These are phyloP conservation scores for Hybos culiciformis DNA, from an alignment of 2,888 invertebrate species.

Conservation along the genomic window DNA sequence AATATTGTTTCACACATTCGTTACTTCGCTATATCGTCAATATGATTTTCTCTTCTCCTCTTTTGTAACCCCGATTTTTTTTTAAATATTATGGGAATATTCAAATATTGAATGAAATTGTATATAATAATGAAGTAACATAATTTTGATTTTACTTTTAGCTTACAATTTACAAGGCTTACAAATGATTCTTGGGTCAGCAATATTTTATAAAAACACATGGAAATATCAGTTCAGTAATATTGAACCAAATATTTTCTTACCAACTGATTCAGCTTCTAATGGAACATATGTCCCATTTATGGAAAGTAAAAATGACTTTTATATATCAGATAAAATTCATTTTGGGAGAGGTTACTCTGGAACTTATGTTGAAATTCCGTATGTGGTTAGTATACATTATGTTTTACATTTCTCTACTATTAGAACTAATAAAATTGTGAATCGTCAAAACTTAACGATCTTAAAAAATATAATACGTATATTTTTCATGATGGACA, in stretches of 20 bases:
- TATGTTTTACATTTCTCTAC: not conserved
- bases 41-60: too few species aligned
- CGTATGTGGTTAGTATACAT: not conserved
- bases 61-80: too few species aligned
- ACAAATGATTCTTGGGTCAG: slow-evolving; percentile 15
- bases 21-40: too few species aligned
- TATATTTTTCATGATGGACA: too few species aligned
- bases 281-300: slow-evolving; percentile 36
- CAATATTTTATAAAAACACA: slow-evolving; percentile 19
- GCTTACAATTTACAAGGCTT: slow-evolving; percentile 10
- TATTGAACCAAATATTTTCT: slow-evolving; percentile 21
- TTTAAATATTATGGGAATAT: too few species aligned
- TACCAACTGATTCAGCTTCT: slow-evolving; percentile 44
- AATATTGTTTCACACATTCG: too few species aligned
- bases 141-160: slow-evolving; percentile 1
- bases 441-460: too few species aligned
- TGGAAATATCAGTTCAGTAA: slow-evolving; percentile 17
- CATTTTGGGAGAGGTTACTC: too few species aligned
- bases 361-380: not conserved
- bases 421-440: not conserved
- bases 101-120: too few species aligned
- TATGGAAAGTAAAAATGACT: slow-evolving; percentile 13
- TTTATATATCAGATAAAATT: slow-evolving; percentile 1
- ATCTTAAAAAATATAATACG: too few species aligned
- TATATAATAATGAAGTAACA: not conserved